Conservation (phyloP, 2,113 vertebrate genomes). For the Sigmodon hispidus region DNA sequence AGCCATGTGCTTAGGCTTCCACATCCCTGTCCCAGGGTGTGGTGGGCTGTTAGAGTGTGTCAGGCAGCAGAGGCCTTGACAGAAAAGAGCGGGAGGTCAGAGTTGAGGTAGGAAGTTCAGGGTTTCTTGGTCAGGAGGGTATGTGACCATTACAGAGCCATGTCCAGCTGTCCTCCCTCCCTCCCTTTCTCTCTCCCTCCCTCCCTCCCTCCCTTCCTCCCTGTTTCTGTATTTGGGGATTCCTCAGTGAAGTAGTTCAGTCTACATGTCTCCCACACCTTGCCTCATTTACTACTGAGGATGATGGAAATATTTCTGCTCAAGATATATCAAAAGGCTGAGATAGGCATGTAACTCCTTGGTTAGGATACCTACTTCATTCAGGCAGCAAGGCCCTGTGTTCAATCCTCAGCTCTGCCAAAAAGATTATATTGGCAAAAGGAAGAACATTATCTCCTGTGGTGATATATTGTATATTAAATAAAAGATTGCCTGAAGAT, state of each 20-base stretch:
- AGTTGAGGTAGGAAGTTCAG: not conserved
- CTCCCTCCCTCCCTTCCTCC: not conserved
- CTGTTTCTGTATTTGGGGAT: not conserved
- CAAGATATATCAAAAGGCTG: not conserved
- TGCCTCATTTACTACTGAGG: not conserved
- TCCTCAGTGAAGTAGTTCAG: rapidly evolving
- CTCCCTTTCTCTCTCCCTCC: too few relatives aligned
- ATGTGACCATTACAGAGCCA: not conserved
- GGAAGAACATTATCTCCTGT: not conserved
- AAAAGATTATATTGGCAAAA: not conserved
- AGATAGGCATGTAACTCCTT: not conserved
- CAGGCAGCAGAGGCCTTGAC: not conserved
- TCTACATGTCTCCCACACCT: rapidly evolving
- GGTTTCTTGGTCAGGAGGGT: not conserved
- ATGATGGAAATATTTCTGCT: not conserved
- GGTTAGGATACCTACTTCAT: not conserved
- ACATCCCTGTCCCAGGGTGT: not conserved
- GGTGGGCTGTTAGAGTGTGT: not conserved
- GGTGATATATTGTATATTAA: too few relatives aligned
- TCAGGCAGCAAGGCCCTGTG: not conserved
- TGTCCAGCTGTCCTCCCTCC: not conserved
- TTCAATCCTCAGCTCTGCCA: not conserved
- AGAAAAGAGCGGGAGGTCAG: not conserved
- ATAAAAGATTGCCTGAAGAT: too few relatives aligned
- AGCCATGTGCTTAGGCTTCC: too few relatives aligned